A percentile compares a stretch with the other conserved stretches of the same genome.
Evolutionary conservation across 2,888 invertebrate genomes (phyloP).

Genomic region (Andrena praecox): DNA sequence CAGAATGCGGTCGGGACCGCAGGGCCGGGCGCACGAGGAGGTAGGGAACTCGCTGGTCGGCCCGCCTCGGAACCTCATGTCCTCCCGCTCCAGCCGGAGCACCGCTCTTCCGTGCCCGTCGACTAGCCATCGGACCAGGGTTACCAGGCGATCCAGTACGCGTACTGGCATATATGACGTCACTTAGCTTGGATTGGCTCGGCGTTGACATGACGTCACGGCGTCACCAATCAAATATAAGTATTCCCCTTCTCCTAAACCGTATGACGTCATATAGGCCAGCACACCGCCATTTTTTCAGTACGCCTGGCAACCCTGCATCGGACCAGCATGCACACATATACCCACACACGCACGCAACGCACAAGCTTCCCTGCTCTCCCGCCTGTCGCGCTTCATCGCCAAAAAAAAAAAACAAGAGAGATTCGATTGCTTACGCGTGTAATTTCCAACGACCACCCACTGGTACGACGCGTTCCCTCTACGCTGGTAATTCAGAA

Average conservation of each 20-base stretch:
- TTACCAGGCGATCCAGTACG: too few species aligned
- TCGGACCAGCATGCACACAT: neutral
- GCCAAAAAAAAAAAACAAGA: too few species aligned
- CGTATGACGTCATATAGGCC: too few species aligned
- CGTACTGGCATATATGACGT: too few species aligned
- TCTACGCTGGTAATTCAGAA: constrained; percentile 85
- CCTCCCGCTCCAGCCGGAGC: constrained; percentile 79
- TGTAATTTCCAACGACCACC: constrained; percentile 85
- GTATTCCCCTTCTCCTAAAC: too few species aligned
- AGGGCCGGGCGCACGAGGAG: constrained; percentile 85
- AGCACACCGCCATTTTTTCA: too few species aligned
- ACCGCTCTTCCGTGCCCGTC: constrained; percentile 78
- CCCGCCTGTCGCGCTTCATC: neutral
- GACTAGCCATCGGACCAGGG: constrained; percentile 73
- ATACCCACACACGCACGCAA: neutral
- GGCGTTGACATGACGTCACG: too few species aligned
- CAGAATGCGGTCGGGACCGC: constrained; percentile 81
- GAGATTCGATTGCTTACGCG: constrained; percentile 73
- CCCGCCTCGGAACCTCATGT: constrained; percentile 80
- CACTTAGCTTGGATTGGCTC: too few species aligned
- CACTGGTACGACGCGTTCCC: constrained; percentile 82
- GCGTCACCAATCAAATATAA: too few species aligned
- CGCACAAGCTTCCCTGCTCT: neutral
- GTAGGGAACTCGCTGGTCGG: constrained; percentile 79
- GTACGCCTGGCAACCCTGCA: too few species aligned